Conservation (phyloP, 2,888 invertebrate species). For the Smittia aterrima region DNA sequence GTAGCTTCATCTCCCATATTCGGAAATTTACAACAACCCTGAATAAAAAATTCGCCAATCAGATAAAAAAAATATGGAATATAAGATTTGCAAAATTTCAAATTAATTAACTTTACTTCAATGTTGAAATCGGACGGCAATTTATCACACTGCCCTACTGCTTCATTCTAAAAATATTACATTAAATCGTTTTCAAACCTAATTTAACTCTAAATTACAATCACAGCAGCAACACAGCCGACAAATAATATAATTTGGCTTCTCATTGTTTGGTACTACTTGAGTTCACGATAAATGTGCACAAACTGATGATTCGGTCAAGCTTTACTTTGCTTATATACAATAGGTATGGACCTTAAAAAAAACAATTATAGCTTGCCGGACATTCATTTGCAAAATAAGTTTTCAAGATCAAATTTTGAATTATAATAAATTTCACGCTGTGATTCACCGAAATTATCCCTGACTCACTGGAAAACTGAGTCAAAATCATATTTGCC, state of each 20-base stretch:
- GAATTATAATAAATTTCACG: too few relatives aligned
- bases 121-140: not conserved
- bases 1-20: not conserved
- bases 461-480: too few relatives aligned
- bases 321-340: not conserved
- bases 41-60: not conserved
- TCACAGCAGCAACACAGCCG: not conserved
- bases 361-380: too few relatives aligned
- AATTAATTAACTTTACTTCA: not conserved
- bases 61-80: not conserved
- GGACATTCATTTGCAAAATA: too few relatives aligned
- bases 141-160: not conserved
- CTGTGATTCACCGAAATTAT: too few relatives aligned
- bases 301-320: not conserved
- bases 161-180: not conserved
- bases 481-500: too few relatives aligned
- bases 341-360: too few relatives aligned
- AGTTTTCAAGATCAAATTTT: too few relatives aligned
- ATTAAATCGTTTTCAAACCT: not conserved
- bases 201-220: not conserved
- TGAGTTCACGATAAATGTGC: not conserved
- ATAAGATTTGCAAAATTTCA: not conserved
- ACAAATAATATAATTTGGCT: not conserved
- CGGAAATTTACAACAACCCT: constrained; percentile 8
- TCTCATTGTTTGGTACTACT: not conserved